Evolutionary conservation across 2,113 vertebrate genomes (phyloP), one percentile per base, ranked within the genome.

Genomic region (Embiotoca jacksoni): DNA sequence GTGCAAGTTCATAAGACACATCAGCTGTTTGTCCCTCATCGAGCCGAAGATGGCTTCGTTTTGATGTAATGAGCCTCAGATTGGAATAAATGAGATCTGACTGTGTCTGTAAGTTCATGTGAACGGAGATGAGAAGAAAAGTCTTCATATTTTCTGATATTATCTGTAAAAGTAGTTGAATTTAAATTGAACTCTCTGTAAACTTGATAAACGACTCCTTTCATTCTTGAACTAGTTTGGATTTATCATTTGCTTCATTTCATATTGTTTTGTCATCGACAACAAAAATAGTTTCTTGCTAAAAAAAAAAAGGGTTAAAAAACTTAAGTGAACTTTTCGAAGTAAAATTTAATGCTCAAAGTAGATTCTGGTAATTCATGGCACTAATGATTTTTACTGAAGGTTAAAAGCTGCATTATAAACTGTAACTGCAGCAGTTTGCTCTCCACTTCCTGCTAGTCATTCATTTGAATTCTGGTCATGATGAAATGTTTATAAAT

Each of bases 401-500:
- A 23, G 58, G 53, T 31, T 10, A 35, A 57, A 80, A 33, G 32
- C 13, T 1, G 30, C 50, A 50, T 33, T 49, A 44, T 39, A 35
- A 5, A 16, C 46, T 68, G 15, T 13, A 35, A 44, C 41, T 44
- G 41, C 10, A 11, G 41, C 13, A 44, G 41, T 44, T 44, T 4
- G 1, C 37, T 37, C 37, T 44, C 1, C 15, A 32, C 3, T 3
- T n/a, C 31, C 73, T 62, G 60, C 36, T 10, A 65, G 59, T 8
- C 3, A 0, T 1, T 78, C n/a, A 69, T 72, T 76, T 68, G 65
- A 65, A 64, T 66, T 75, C 41, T 36, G 32, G 2, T 70, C 44
- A 50, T 23, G 23, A 46, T 31, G 14, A 55, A 73, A 77, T 57
- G 62, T 73, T 71, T 68, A 36, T 56, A 16, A 70, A 32, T 70